Evolutionary conservation across 1,140 invertebrate species (phyloP), one percentile per base, ranked within the genome.

Genomic region (Pseudomyrmex flavicornis): DNA sequence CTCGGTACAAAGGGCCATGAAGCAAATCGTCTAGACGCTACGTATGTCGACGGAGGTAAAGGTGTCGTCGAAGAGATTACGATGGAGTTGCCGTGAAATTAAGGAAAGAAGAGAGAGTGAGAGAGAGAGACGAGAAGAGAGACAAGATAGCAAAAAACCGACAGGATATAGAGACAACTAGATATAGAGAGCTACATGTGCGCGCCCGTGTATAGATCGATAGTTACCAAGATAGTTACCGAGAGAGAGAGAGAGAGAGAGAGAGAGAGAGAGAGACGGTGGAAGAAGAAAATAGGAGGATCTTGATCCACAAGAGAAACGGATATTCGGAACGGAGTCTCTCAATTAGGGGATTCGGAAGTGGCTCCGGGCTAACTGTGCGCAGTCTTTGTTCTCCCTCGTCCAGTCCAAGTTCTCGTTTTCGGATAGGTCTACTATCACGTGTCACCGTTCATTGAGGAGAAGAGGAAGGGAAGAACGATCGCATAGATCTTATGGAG

Each of bases 301-400:
- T 72, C 26, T 48, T 72, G 80, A 77, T 88, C 73, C 62, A 88
- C 74, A 75, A 5, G 35, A 35, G 83, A 72, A 68, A 15, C 70
- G 86, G 87, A 82, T 88, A 88, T 88, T 75, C 62, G 75, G 54
- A 35, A 50, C 66, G 63, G 48, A 72, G 35, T 73, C 86, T 89
- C 88, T 89, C 88, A 89, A 89, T 89, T 89, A 89, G 82, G 69
- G 76, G 69, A 87, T 89, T 35, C 88, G 77, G 85, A 89, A 82
- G 86, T 85, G 80, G 85, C 76, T 87, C 17, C 70, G 69, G 58
- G 77, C 83, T 89, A 85, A 82, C 88, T 82, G 74, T 65, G 73
- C 74, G 13, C 82, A 50, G 74, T 85, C 88, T 88, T 87, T 87
- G 77, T 86, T 86, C 83, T 76, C 87, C 20, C 54, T 74, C 22